Base-by-base conservation (phyloP, 2,888 invertebrate genomes). In the Eudasyphora cyanicolor region DNA sequence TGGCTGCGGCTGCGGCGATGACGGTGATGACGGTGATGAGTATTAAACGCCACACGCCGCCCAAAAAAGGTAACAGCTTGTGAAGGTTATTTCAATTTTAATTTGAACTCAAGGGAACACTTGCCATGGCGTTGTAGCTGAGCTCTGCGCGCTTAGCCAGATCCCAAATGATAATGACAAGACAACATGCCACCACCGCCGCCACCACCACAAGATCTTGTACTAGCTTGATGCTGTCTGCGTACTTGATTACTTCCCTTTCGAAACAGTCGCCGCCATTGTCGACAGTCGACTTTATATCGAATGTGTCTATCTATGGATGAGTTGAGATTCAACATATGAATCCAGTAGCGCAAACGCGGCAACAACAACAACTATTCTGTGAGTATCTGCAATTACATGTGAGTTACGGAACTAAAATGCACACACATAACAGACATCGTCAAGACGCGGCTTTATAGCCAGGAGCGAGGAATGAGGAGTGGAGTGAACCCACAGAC, bases 371-470 rank as follows among this genome's bases (percentile, higher is more conserved):
- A 21, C 14, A 32, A 69, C 64, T 27, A 27, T 6, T 49, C n/a
- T 17, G 38, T n/a, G 64, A 21, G 8, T 8, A 6, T 24, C 57
- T 42, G 24, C 51, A 49, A 45, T 64, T 71, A 67, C 54, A 54
- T 51, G 10, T 21, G 49, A 74, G 38, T 67, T 79, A 51, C 79
- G 83, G 83, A 83, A 83, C 77, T 80, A 24, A 73, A 64, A 24
- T 42, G 73, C 27, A 54, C 45, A 54, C 54, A 54, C 45, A 54
- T 45, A 73, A 70, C 17, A 75, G 71, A 49, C 10, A 35, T 1
- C 17, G 69, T 19, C 8, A 54, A 51, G 62, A 75, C 77, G 29
- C 24, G 19, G 38, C 35, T 38, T 24, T 29, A 29, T 14, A 8
- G 19, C n/a, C 12, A 12, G 35, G 19, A 17, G 17, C 32, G 17